Percentiles rank a stretch among this genome's conserved stretches.
Evolutionary conservation across 2,113 vertebrate species (phyloP).

Genomic region (Dermatemys mawii): DNA sequence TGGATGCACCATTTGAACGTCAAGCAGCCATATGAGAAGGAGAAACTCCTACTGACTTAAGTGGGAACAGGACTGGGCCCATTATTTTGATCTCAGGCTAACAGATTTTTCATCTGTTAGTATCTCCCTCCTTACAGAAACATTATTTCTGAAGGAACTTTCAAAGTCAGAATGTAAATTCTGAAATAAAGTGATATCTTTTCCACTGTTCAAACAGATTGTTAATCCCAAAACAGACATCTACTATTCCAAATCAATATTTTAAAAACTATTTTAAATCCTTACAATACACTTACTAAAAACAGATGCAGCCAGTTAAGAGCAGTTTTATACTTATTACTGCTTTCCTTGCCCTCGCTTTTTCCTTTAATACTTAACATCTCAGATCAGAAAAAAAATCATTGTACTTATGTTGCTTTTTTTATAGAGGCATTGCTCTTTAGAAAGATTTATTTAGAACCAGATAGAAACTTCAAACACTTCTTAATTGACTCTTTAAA

Average conservation of each 20-base stretch:
- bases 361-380: not conserved
- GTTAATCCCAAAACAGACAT: slow-evolving; percentile 68
- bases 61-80: not conserved
- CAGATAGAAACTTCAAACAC: not conserved
- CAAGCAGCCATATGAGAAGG: not conserved
- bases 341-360: not conserved
- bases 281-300: not conserved
- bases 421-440: not conserved
- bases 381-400: not conserved
- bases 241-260: slow-evolving; percentile 40
- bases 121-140: slow-evolving; percentile 5
- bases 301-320: not conserved
- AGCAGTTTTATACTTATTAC: not conserved
- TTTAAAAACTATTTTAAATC: not conserved
- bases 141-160: slow-evolving; percentile 20
- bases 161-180: slow-evolving; percentile 14
- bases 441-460: not conserved
- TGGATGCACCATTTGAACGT: not conserved
- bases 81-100: not conserved
- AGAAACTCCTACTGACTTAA: not conserved
- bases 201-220: slow-evolving; percentile 49
- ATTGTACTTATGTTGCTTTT: not conserved
- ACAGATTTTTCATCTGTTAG: not conserved
- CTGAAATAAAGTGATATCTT: slow-evolving; percentile 35
- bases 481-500: not conserved